phyloP scores from a whole-genome alignment of 2,888 invertebrate species.

The Crepidodera aurea region DNA sequence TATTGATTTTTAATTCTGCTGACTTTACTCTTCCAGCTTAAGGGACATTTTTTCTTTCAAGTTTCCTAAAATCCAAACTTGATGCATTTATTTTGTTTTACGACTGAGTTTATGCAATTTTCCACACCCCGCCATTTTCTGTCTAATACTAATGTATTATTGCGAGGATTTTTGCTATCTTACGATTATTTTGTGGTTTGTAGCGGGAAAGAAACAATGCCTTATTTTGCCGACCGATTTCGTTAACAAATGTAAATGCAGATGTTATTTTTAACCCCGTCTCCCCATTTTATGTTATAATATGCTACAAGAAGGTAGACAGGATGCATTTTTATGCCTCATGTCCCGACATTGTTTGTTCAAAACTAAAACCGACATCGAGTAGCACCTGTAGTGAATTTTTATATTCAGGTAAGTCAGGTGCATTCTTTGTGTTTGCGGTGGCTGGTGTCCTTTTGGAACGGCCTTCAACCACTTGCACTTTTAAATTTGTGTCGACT shows the following conservation, averaged over 20 bases:
- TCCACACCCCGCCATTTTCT: too few species aligned
- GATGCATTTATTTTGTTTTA: too few species aligned
- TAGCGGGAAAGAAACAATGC: too few species aligned
- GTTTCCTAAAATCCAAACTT: too few species aligned
- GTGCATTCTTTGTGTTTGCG: conserved; percentile 28
- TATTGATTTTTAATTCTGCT: too few species aligned
- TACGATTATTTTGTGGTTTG: too few species aligned
- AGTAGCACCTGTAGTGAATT: conserved; percentile 35
- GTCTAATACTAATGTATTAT: too few species aligned
- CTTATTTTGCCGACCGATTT: not conserved
- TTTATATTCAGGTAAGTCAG: conserved; percentile 33
- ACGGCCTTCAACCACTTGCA: conserved; percentile 22
- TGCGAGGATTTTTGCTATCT: too few species aligned
- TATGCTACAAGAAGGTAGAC: conserved; percentile 18
- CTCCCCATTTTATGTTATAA: conserved; percentile 8
- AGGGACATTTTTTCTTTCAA: too few species aligned
- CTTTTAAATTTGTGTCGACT: not conserved
- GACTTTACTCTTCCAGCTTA: too few species aligned
- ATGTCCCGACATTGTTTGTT: conserved; percentile 27
- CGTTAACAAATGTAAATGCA: not conserved
- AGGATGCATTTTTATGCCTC: conserved; percentile 30
- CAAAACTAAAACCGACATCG: conserved; percentile 23
- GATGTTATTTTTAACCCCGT: not conserved
- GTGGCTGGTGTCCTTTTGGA: conserved; percentile 22
- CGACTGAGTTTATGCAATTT: too few species aligned